These are phyloP conservation scores for Sturmia bella DNA, from an alignment of 2,888 invertebrate species.

Conservation along the genomic window DNA sequence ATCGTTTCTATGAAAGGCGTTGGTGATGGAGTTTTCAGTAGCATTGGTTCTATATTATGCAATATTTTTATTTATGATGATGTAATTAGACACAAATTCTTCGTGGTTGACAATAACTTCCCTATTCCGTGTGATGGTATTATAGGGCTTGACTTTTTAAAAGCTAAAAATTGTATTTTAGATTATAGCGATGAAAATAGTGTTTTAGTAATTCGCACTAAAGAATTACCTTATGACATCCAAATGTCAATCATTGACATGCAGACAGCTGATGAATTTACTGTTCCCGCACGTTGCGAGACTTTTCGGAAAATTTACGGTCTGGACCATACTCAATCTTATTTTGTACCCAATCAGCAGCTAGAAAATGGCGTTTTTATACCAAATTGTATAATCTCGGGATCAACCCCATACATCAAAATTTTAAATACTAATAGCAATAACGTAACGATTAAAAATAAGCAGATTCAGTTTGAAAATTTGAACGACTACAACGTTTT, in stretches of 20 bases:
- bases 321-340: background rate
- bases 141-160: no score
- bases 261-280: no score
- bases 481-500: background rate
- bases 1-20: background rate
- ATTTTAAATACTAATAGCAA: background rate
- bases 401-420: background rate
- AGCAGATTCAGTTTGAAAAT: background rate
- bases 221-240: no score
- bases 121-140: no score
- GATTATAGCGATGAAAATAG: no score
- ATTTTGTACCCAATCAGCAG: background rate
- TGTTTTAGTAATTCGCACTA: no score
- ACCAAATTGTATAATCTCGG: background rate
- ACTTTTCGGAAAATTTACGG: slow-evolving; percentile 2
- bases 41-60: background rate
- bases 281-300: background rate
- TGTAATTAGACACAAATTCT: background rate
- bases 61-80: background rate
- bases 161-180: no score
- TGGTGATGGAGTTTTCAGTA: background rate
- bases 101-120: no score
- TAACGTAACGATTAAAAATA: background rate
- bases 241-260: no score
- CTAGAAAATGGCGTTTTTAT: background rate